A percentile compares a stretch with the other conserved stretches of the same genome.
phyloP scores from a whole-genome alignment of 2,888 invertebrate species.

The Orchesella flavescens region DNA sequence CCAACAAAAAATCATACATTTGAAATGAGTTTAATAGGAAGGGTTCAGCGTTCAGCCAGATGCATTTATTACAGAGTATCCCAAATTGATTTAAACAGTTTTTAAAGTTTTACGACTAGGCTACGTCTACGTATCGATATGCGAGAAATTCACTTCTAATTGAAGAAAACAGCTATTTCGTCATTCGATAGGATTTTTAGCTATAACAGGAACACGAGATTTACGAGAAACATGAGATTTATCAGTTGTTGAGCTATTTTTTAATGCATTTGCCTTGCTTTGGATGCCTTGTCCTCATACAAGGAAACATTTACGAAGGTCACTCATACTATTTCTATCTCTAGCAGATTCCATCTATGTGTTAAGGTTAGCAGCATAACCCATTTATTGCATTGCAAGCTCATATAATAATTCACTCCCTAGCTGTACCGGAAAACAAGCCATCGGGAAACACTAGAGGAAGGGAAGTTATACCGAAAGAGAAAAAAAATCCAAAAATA shows the following conservation, averaged over 20 bases:
- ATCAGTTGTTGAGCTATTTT: no score
- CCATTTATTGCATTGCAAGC: neutral
- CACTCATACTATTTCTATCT: neutral
- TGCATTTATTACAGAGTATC: neutral
- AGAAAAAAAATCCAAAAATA: constrained; percentile 66
- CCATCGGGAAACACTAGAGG: neutral
- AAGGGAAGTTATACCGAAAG: constrained; percentile 50
- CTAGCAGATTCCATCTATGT: neutral
- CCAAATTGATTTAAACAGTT: neutral
- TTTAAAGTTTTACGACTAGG: no score
- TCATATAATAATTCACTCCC: constrained; percentile 9
- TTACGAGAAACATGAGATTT: no score
- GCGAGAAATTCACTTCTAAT: no score
- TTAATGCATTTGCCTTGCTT: no score
- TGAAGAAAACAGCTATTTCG: no score
- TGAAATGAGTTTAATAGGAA: neutral
- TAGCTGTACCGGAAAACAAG: constrained; percentile 17
- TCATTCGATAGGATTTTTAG: no score
- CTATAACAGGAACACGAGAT: no score
- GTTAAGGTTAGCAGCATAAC: neutral
- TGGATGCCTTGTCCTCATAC: no score
- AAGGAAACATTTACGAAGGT: neutral
- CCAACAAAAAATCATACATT: constrained; percentile 13
- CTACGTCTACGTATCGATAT: no score
- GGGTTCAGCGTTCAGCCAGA: neutral